Percentiles rank a stretch among this genome's conserved stretches.
These are phyloP conservation scores for Neodon shergylaensis DNA, from an alignment of 2,113 vertebrate species.

Conservation along the genomic window DNA sequence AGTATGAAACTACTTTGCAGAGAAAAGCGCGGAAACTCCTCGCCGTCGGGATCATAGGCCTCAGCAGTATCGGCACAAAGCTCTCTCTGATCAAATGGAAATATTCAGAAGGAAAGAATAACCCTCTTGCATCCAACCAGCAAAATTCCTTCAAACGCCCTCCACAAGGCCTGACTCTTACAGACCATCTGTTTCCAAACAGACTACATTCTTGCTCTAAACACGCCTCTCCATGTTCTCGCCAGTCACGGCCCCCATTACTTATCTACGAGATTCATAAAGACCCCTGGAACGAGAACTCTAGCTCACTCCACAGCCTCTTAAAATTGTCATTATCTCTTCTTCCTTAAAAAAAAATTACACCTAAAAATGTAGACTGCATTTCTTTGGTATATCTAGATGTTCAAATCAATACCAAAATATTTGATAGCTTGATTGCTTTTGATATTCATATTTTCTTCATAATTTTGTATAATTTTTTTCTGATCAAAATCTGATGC, in stretches of 20 bases:
- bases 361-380: background rate
- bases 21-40: conserved; percentile 72
- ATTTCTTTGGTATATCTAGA: conserved; percentile 5
- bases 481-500: background rate
- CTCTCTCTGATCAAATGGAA: conserved; percentile 76
- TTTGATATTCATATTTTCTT: conserved; percentile 23
- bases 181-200: conserved; percentile 69
- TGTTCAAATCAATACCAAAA: conserved; percentile 8
- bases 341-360: background rate
- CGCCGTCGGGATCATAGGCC: conserved; percentile 61
- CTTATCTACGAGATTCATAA: conserved; percentile 61
- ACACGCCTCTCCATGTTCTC: background rate
- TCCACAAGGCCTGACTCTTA: conserved; percentile 65
- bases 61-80: conserved; percentile 73
- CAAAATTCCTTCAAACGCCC: conserved; percentile 58
- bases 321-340: background rate
- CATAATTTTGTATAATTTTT: conserved; percentile 1
- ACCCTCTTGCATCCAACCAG: conserved; percentile 60
- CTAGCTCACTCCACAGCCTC: background rate
- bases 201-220: conserved; percentile 43
- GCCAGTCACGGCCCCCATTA: background rate
- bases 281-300: conserved; percentile 33
- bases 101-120: conserved; percentile 32
- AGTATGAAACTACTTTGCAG: conserved; percentile 80
- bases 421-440: conserved; percentile 34